Conservation (phyloP, 2,113 vertebrate species). For the Cavia porcellus region DNA sequence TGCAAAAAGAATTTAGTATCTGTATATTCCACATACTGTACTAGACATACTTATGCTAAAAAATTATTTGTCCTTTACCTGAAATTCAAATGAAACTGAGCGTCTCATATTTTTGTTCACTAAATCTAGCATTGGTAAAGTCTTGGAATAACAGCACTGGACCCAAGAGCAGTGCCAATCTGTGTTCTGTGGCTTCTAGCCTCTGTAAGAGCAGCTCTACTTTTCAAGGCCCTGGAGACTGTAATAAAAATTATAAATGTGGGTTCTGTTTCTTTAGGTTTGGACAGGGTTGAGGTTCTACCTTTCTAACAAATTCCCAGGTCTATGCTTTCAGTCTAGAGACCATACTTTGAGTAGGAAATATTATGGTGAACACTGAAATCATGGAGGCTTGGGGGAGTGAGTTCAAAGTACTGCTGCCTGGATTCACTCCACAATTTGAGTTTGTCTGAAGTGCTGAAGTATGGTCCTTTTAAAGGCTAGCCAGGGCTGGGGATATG, state of each 20-base stretch:
- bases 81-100: not conserved
- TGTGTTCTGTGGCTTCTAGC: not conserved
- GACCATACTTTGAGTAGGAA: not conserved
- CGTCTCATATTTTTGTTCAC: not conserved
- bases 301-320: not conserved
- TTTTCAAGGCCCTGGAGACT: not conserved
- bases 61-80: not conserved
- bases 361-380: not conserved
- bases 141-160: not conserved
- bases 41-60: not conserved
- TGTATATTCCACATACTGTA: not conserved
- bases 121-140: not conserved
- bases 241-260: not conserved
- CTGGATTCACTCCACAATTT: not conserved
- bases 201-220: not conserved
- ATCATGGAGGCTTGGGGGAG: rapidly evolving
- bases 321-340: not conserved
- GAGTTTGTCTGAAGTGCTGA: not conserved
- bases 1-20: not conserved
- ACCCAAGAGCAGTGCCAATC: not conserved
- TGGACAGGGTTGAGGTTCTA: not conserved
- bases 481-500: not conserved
- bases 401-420: not conserved
- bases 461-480: not conserved
- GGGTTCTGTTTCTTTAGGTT: not conserved